Evolutionary conservation across 92 coral and sea anemone genomes (phyloP).

Genomic region (Porites lobata): DNA sequence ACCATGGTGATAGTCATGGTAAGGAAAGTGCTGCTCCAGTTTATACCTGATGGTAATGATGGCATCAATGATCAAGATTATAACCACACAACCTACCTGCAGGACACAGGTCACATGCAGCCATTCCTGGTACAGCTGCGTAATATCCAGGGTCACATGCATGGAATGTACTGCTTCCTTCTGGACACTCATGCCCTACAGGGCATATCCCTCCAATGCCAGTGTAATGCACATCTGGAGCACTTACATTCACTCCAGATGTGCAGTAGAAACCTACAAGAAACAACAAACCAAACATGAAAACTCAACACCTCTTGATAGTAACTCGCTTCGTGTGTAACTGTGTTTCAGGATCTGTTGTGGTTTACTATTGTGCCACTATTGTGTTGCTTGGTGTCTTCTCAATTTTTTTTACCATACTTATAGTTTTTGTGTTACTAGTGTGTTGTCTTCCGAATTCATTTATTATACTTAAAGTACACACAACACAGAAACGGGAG

Average conservation of each 20-base stretch:
- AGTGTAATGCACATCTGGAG: conserved; percentile 73
- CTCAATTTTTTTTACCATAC: too few species aligned
- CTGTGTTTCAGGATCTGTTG: too few species aligned
- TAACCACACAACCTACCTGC: conserved; percentile 63
- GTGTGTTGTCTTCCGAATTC: too few species aligned
- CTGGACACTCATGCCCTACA: conserved; percentile 92
- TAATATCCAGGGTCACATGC: conserved; percentile 91
- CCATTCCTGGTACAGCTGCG: conserved; percentile 80
- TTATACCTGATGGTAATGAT: not conserved
- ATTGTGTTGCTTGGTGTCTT: too few species aligned
- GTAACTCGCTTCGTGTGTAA: too few species aligned
- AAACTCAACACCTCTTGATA: not conserved
- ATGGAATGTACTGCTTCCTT: conserved; percentile 79
- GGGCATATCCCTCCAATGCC: conserved; percentile 92
- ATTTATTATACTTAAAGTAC: too few species aligned
- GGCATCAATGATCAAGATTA: not conserved
- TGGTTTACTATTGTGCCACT: too few species aligned
- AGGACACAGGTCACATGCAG: conserved; percentile 88
- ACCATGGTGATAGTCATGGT: not conserved
- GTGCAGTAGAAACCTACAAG: conserved; percentile 86
- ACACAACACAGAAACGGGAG: too few species aligned
- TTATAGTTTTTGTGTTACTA: too few species aligned
- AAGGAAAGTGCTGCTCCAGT: not conserved
- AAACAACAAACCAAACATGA: too few species aligned
- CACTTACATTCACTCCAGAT: conserved; percentile 89